Evolutionary conservation across 30 jellyfish, hydroid and myxozoan species (phyloP).

Genomic region (Aurelia sp.): DNA sequence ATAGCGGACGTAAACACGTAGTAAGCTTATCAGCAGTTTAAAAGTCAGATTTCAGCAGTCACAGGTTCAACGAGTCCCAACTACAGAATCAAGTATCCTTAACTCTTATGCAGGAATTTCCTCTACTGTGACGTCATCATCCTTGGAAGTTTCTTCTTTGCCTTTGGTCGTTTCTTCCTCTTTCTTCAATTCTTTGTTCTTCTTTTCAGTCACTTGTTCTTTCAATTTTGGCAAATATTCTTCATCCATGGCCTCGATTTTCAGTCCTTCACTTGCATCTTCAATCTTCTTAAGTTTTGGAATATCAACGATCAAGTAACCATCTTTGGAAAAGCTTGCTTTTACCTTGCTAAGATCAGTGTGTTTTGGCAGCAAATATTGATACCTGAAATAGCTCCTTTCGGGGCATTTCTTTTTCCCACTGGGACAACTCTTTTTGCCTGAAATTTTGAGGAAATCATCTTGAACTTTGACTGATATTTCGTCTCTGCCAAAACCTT

Average conservation of each 20-base stretch:
- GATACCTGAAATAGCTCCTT: slow-evolving; percentile 60
- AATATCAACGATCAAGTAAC: slow-evolving; percentile 35
- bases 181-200: background rate
- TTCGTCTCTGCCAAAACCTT: slow-evolving; percentile 43
- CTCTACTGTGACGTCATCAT: slow-evolving; percentile 58
- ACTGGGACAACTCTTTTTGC: slow-evolving; percentile 14
- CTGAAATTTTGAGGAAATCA: slow-evolving; percentile 57
- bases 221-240: slow-evolving; percentile 31
- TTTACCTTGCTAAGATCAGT: slow-evolving; percentile 50
- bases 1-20: too few relatives aligned
- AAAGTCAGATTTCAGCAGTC: too few relatives aligned
- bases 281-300: slow-evolving; percentile 28
- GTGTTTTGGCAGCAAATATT: slow-evolving; percentile 63
- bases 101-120: slow-evolving; percentile 10
- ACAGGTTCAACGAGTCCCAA: too few relatives aligned
- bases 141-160: background rate
- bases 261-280: slow-evolving; percentile 22
- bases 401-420: slow-evolving; percentile 33
- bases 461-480: slow-evolving; percentile 46
- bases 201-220: slow-evolving; percentile 2
- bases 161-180: background rate
- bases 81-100: background rate
- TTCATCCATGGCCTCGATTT: slow-evolving; percentile 51
- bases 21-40: too few relatives aligned
- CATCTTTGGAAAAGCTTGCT: slow-evolving; percentile 59